These are phyloP conservation scores for Paramormyrops kingsleyae DNA, from an alignment of 2,113 vertebrate genomes.

Conservation along the genomic window DNA sequence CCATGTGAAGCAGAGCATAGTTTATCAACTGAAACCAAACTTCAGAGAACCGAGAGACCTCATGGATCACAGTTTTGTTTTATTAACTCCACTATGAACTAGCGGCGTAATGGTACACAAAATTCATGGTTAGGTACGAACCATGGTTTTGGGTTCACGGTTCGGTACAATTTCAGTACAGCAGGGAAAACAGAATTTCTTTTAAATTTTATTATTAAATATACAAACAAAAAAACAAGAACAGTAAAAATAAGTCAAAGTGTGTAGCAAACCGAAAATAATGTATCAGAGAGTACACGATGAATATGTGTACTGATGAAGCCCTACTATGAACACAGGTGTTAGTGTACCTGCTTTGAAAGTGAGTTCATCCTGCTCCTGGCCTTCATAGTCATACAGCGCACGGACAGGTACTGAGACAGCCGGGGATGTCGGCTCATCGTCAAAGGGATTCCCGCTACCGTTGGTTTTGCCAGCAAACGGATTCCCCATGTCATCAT, in stretches of 20 bases:
- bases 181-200: not conserved
- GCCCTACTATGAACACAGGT: not conserved
- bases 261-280: too few relatives aligned
- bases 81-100: not conserved
- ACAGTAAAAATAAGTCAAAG: not conserved
- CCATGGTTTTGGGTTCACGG: not conserved
- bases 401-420: conserved; percentile 79
- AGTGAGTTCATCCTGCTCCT: conserved; percentile 94
- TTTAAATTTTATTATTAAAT: not conserved
- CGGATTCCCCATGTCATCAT: conserved; percentile 77
- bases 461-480: conserved; percentile 78
- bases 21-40: not conserved
- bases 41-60: not conserved
- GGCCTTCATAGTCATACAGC: conserved; percentile 92
- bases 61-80: not conserved
- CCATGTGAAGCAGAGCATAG: not conserved
- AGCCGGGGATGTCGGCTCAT: conserved; percentile 61
- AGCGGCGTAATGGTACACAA: not conserved
- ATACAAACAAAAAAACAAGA: not conserved
- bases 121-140: not conserved
- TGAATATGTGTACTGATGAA: not conserved
- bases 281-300: not conserved
- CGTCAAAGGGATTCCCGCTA: conserved; percentile 90
- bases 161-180: not conserved
- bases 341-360: conserved; percentile 82